Percentiles rank a stretch among this genome's conserved stretches.
These are phyloP conservation scores for Hyles lineata DNA, from an alignment of 2,888 invertebrate genomes.

Conservation along the genomic window DNA sequence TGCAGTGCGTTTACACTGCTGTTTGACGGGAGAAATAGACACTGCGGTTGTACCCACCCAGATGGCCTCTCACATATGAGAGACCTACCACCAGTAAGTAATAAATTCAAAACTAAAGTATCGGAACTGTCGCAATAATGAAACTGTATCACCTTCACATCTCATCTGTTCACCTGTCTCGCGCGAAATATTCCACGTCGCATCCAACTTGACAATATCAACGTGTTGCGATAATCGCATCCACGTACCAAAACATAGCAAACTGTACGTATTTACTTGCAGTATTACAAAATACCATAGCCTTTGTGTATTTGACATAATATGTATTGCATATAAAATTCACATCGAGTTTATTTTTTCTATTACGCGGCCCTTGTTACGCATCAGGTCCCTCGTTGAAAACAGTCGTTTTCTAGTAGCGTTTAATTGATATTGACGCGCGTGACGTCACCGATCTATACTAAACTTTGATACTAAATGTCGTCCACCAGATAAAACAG, in stretches of 20 bases:
- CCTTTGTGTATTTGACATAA: background rate
- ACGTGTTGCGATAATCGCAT: background rate
- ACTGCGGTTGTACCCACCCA: too few species aligned
- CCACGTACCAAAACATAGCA: background rate
- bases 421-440: background rate
- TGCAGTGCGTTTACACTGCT: too few species aligned
- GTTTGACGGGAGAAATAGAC: too few species aligned
- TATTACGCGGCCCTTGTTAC: too few species aligned
- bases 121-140: background rate
- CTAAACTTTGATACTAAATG: background rate
- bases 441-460: background rate
- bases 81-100: too few species aligned
- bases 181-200: background rate
- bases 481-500: background rate
- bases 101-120: background rate
- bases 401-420: too few species aligned
- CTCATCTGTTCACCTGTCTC: background rate
- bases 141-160: constrained; percentile 1
- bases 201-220: background rate
- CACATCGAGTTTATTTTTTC: too few species aligned
- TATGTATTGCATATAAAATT: background rate
- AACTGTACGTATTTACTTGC: background rate
- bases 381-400: too few species aligned
- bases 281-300: too few species aligned
- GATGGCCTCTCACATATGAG: too few species aligned